These are phyloP conservation scores for Drepana arcuata DNA, from an alignment of 1,140 invertebrate species.

Conservation along the genomic window DNA sequence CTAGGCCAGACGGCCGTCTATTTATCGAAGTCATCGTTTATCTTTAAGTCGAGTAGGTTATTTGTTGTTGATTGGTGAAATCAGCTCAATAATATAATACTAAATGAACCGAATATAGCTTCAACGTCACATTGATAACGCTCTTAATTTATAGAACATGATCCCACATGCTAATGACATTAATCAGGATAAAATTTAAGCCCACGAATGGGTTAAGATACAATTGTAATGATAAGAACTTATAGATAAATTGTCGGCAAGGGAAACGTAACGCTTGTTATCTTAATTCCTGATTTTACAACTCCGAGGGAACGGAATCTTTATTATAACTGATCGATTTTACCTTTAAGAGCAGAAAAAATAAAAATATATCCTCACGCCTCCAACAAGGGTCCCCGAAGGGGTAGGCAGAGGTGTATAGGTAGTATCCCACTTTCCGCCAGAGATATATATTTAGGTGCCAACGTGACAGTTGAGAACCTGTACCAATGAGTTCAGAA, in stretches of 20 bases:
- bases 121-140: conserved; percentile 27
- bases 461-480: too few relatives aligned
- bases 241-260: conserved; percentile 45
- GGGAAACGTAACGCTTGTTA: conserved; percentile 41
- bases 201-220: conserved; percentile 26
- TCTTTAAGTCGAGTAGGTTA: too few relatives aligned
- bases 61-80: too few relatives aligned
- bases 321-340: conserved; percentile 36
- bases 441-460: too few relatives aligned
- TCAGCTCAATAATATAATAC: too few relatives aligned
- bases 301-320: conserved; percentile 33
- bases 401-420: too few relatives aligned
- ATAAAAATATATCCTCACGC: conserved; percentile 11
- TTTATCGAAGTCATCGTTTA: too few relatives aligned
- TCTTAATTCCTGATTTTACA: conserved; percentile 52
- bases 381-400: too few relatives aligned
- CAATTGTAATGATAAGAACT: conserved; percentile 42
- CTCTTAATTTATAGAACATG: conserved; percentile 24
- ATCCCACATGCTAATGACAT: conserved; percentile 30
- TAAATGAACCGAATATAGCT: too few relatives aligned
- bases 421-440: too few relatives aligned
- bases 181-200: conserved; percentile 31
- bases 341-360: conserved; percentile 18
- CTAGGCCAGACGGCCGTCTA: too few relatives aligned
- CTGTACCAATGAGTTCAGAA: too few relatives aligned